phyloP scores from a whole-genome alignment of 2,113 vertebrate species.

The Scortum barcoo region DNA sequence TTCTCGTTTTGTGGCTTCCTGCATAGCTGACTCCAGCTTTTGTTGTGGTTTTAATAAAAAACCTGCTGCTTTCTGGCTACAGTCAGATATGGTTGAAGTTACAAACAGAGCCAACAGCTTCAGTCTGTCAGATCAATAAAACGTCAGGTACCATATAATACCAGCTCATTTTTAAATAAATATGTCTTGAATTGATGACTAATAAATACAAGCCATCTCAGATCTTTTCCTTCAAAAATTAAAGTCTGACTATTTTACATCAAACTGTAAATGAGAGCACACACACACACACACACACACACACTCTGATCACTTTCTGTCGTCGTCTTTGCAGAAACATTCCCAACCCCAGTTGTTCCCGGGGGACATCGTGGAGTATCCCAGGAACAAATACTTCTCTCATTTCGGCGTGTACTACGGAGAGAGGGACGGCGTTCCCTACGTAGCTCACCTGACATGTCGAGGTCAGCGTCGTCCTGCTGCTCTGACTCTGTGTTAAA shows the following conservation, averaged over 20 bases:
- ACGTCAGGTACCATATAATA: no score
- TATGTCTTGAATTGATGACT: no score
- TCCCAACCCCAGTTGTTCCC: conserved; percentile 77
- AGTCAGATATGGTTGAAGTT: not conserved
- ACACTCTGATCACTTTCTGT: not conserved
- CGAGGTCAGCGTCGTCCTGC: conserved; percentile 68
- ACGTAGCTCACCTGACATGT: conserved; percentile 84
- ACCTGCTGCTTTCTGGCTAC: no score
- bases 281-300: no score
- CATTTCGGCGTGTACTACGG: conserved; percentile 85
- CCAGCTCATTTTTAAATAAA: no score
- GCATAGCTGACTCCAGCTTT: not conserved
- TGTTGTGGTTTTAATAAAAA: not conserved
- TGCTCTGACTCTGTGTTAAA: not conserved
- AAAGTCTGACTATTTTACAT: no score
- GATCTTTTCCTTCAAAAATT: no score
- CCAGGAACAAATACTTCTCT: conserved; percentile 84
- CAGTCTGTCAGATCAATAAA: no score
- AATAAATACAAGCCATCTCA: no score
- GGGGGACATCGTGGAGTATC: conserved; percentile 86
- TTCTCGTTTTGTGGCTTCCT: not conserved
- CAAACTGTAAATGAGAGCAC: no score
- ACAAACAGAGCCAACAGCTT: no score
- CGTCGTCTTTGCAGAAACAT: conserved; percentile 57
- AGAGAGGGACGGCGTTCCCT: conserved; percentile 84